A percentile compares a stretch with the other conserved stretches of the same genome.
These are phyloP conservation scores for Podarcis lilfordi DNA, from an alignment of 2,797 vertebrate genomes.

Conservation along the genomic window DNA sequence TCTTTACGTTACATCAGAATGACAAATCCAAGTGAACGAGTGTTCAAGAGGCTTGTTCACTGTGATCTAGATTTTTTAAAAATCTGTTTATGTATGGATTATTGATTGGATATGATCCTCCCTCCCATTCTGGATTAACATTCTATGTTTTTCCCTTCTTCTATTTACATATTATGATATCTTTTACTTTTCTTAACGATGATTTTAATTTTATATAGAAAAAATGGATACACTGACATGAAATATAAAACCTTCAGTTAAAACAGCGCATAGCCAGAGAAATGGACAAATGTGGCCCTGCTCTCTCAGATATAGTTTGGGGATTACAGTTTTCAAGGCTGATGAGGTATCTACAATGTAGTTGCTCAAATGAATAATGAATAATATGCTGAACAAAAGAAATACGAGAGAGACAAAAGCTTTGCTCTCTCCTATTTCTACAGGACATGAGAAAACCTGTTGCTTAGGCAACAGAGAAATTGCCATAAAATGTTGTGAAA, in stretches of 20 bases:
- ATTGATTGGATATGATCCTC: background rate
- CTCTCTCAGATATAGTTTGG: background rate
- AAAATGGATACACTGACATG: no score
- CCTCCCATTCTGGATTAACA: background rate
- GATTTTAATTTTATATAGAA: background rate
- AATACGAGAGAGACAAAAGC: background rate
- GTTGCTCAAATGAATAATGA: background rate
- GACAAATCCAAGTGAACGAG: background rate
- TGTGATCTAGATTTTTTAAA: no score
- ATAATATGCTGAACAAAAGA: background rate
- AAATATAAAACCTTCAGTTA: no score
- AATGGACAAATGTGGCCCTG: background rate
- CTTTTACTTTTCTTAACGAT: background rate
- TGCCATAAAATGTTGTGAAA: slow-evolving; percentile 15
- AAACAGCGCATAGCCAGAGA: background rate
- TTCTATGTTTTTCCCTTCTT: background rate
- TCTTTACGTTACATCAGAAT: background rate
- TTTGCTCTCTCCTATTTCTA: background rate
- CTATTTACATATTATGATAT: background rate
- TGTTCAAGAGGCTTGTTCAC: background rate
- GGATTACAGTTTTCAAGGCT: background rate
- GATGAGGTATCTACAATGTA: background rate
- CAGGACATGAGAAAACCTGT: background rate
- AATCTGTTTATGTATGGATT: background rate
- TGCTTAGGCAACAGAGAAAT: slow-evolving; percentile 8